phyloP scores from a whole-genome alignment of 2,113 vertebrate species.

The Psettodes erumei region DNA sequence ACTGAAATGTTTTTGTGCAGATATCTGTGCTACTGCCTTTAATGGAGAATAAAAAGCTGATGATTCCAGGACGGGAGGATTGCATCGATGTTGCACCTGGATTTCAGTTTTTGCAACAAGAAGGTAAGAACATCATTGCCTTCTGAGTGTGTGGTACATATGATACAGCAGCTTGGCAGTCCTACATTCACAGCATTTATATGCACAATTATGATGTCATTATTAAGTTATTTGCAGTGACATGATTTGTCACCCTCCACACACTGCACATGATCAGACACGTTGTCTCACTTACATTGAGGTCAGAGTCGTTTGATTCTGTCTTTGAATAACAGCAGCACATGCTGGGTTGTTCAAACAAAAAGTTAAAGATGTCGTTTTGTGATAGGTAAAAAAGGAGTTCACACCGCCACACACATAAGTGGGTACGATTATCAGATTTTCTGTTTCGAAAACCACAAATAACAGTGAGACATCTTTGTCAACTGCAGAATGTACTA shows the following conservation, averaged over 20 bases:
- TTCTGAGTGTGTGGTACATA: background rate
- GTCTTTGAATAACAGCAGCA: background rate
- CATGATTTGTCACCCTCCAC: background rate
- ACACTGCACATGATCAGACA: background rate
- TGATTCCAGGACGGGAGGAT: constrained; percentile 93
- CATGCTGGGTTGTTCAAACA: too few species aligned
- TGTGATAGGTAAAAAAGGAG: background rate
- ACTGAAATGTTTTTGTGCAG: constrained; percentile 70
- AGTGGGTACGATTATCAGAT: background rate
- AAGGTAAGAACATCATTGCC: constrained; percentile 80
- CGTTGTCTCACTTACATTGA: too few species aligned
- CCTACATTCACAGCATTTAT: background rate
- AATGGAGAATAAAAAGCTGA: constrained; percentile 92
- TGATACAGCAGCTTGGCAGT: background rate
- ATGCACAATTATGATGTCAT: background rate
- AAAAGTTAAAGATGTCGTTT: too few species aligned
- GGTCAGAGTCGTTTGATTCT: too few species aligned
- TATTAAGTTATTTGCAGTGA: background rate
- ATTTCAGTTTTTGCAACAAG: constrained; percentile 98
- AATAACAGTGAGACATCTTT: background rate
- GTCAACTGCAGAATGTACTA: constrained; percentile 84
- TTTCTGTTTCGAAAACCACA: too few species aligned
- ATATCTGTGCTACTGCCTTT: constrained; percentile 94
- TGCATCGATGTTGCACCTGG: constrained; percentile 91
- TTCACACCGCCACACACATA: background rate